Conservation (phyloP, 1,140 invertebrate species). For the Achroia grisella region DNA sequence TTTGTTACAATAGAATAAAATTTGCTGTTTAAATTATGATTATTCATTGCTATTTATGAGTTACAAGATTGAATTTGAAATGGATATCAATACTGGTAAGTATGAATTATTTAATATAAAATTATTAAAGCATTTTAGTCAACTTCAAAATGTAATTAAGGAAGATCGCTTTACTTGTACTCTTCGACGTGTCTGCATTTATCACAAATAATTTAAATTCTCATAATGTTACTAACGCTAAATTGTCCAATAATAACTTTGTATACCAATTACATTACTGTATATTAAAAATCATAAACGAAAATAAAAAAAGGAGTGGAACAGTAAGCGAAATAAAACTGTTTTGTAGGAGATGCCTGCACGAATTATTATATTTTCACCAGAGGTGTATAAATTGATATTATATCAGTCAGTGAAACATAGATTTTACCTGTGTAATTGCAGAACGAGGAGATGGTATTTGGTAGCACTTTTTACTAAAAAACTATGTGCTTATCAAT, state of each 20-base stretch:
- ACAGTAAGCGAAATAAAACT: too few relatives aligned
- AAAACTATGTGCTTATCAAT: too few relatives aligned
- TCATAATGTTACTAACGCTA: background rate
- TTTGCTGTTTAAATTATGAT: conserved; percentile 29
- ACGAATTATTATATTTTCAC: too few relatives aligned
- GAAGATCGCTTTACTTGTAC: conserved; percentile 18
- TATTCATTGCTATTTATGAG: conserved; percentile 23
- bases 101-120: conserved; percentile 12
- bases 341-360: too few relatives aligned
- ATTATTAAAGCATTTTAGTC: background rate
- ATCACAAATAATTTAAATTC: background rate
- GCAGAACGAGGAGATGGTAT: too few relatives aligned
- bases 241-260: background rate
- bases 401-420: too few relatives aligned
- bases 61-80: conserved; percentile 42
- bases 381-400: too few relatives aligned
- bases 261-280: background rate
- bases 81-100: conserved; percentile 68
- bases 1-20: conserved; percentile 54
- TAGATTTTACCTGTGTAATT: too few relatives aligned
- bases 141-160: conserved; percentile 13
- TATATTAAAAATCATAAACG: too few relatives aligned
- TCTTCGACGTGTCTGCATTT: conserved; percentile 7
- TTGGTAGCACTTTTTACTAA: too few relatives aligned
- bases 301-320: too few relatives aligned